These are phyloP conservation scores for Sycophaga agraensis DNA, from an alignment of 1,140 invertebrate genomes.

Conservation along the genomic window DNA sequence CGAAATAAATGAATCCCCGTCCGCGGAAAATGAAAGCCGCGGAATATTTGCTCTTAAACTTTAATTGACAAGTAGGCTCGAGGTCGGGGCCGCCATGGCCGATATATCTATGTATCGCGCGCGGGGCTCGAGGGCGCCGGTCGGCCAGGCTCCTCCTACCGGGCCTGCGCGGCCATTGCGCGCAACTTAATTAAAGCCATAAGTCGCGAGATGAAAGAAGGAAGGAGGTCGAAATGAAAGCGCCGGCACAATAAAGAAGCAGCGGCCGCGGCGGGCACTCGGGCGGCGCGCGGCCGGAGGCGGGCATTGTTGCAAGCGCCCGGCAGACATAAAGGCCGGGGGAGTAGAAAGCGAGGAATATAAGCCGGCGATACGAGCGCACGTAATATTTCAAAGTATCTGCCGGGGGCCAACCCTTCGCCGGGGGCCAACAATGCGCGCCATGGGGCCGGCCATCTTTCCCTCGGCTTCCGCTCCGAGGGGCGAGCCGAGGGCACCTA, in stretches of 20 bases:
- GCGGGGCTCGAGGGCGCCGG: too few species aligned
- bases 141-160: too few species aligned
- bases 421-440: constrained; percentile 28
- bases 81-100: too few species aligned
- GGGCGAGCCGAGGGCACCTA: constrained; percentile 34
- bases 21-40: too few species aligned
- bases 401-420: constrained; percentile 20
- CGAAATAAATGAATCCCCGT: too few species aligned
- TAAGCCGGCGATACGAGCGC: constrained; percentile 39
- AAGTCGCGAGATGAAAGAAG: constrained; percentile 4
- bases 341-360: constrained; percentile 20
- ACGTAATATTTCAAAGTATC: constrained; percentile 52
- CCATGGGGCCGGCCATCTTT: constrained; percentile 48
- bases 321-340: not conserved
- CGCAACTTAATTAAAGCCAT: constrained; percentile 15
- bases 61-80: too few species aligned
- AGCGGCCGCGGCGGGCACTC: not conserved
- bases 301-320: not conserved
- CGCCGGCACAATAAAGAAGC: constrained; percentile 20
- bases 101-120: too few species aligned
- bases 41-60: too few species aligned
- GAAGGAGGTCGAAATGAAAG: not conserved
- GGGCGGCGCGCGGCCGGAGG: not conserved
- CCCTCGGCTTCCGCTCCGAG: constrained; percentile 28
- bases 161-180: too few species aligned